Conservation (phyloP, 2,888 invertebrate genomes). For the Lampropteryx suffumata region DNA sequence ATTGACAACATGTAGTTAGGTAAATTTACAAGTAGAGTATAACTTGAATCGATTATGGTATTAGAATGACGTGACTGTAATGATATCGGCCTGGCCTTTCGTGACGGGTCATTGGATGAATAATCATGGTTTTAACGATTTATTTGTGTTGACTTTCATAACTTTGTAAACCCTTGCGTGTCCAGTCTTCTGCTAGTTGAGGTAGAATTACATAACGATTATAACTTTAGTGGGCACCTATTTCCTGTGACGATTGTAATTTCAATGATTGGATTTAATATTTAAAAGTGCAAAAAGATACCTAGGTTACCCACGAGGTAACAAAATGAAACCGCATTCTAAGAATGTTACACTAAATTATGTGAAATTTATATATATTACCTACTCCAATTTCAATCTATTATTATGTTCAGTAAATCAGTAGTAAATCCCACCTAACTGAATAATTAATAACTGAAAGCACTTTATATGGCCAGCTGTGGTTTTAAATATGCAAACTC, state of each 20-base stretch:
- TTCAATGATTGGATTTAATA: no score
- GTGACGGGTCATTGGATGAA: conserved; percentile 18
- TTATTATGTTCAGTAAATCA: conserved; percentile 2
- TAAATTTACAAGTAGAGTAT: not conserved
- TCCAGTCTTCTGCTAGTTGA: not conserved
- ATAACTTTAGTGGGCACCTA: no score
- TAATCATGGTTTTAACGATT: conserved; percentile 20
- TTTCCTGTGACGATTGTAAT: not conserved
- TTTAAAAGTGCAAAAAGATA: no score
- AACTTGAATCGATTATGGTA: conserved; percentile 7
- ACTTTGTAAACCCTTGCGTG: conserved; percentile 2
- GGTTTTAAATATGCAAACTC: conserved; percentile 11
- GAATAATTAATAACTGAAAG: conserved; percentile 10
- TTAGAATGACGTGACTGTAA: conserved; percentile 18
- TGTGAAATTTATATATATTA: no score
- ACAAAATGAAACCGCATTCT: no score
- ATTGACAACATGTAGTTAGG: no score
- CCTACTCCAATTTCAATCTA: conserved; percentile 1
- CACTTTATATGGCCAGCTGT: not conserved
- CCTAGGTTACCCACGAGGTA: no score
- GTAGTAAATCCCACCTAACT: conserved; percentile 6
- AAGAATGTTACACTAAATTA: not conserved
- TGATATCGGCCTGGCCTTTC: conserved; percentile 18
- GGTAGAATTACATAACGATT: not conserved
- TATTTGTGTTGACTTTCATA: conserved; percentile 6